Evolutionary conservation across 2,113 vertebrate species (phyloP), one percentile per base, ranked within the genome.

Genomic region (Tretioscincus oriximinensis): DNA sequence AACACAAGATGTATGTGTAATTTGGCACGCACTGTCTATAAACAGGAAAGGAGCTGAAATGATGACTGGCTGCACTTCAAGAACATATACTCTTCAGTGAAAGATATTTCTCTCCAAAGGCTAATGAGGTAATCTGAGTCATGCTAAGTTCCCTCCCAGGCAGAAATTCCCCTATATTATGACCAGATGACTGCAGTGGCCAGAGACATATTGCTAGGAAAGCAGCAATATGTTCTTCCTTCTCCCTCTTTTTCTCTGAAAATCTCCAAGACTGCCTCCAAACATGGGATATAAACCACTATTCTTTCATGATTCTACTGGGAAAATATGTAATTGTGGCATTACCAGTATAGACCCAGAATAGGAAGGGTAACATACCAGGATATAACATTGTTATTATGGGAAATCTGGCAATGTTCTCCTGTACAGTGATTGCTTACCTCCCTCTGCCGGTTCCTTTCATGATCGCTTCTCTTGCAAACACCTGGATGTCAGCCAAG

Each of bases 161-260:
- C 87, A 93, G 86, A 92, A 93, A 92, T 91, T 91, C 90, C 90
- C 91, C 86, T 90, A 81, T 86, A 85, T 85, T 88, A 41, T 60
- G 76, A 76, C 81, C 87, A 86, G 79, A 87, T 72, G 78, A 81
- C 75, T 82, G 58, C 85, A 88, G 88, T 74, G 85, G 84, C 26
- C 35, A 67, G n/a, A 31, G 31, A 20, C 70, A 84, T 76, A 49
- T 84, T 88, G 74, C 70, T 78, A 76, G 81, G 73, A 73, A 84
- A 87, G 64, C 49, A 76, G 77, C 21, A 80, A 3, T 41, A 41
- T 41, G 35, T 41, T 5, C 35, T 14, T 54, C 51, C 14, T 22
- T 21, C 51, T 35, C 41, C 31, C n/a, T 35, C 31, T 49, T 1
- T 76, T 45, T 58, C 41, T 65, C n/a, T 66, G 26, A 5, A 24